A percentile compares a stretch with the other conserved stretches of the same genome.
These are phyloP conservation scores for Xenopus laevis DNA, from an alignment of 2,113 vertebrate species.

Conservation along the genomic window DNA sequence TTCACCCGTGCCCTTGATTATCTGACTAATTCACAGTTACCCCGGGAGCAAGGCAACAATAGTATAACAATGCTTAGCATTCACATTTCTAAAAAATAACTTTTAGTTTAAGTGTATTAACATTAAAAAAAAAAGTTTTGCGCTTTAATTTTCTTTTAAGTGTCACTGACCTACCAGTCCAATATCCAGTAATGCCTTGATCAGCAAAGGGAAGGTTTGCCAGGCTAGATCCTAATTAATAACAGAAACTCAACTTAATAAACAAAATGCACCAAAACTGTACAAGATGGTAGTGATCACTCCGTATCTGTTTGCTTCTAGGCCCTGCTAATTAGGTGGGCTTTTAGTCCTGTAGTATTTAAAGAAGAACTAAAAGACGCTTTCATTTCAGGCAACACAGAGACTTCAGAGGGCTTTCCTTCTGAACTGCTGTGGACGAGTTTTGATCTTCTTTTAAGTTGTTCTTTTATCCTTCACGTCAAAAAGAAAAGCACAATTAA, in stretches of 20 bases:
- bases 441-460: constrained; percentile 44
- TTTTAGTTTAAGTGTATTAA: too few species aligned
- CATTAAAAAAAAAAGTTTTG: too few species aligned
- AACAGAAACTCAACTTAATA: constrained; percentile 10
- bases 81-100: too few species aligned
- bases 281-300: neutral
- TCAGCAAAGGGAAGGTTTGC: neutral
- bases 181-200: neutral
- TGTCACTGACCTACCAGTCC: too few species aligned
- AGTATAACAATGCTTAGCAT: too few species aligned
- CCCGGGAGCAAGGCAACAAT: too few species aligned
- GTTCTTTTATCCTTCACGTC: constrained; percentile 32
- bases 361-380: constrained; percentile 30
- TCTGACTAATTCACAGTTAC: too few species aligned
- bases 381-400: constrained; percentile 34
- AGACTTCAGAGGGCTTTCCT: constrained; percentile 24
- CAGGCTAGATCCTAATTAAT: neutral
- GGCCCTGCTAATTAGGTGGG: constrained; percentile 35
- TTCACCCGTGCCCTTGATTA: too few species aligned
- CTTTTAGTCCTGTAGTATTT: constrained; percentile 7
- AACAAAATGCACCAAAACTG: constrained; percentile 20
- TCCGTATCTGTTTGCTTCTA: constrained; percentile 15
- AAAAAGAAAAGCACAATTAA: constrained; percentile 37
- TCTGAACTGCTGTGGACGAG: constrained; percentile 33
- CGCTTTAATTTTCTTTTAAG: too few species aligned